phyloP scores from a whole-genome alignment of 2,888 invertebrate species.

The Reticulitermes lucifugus region DNA sequence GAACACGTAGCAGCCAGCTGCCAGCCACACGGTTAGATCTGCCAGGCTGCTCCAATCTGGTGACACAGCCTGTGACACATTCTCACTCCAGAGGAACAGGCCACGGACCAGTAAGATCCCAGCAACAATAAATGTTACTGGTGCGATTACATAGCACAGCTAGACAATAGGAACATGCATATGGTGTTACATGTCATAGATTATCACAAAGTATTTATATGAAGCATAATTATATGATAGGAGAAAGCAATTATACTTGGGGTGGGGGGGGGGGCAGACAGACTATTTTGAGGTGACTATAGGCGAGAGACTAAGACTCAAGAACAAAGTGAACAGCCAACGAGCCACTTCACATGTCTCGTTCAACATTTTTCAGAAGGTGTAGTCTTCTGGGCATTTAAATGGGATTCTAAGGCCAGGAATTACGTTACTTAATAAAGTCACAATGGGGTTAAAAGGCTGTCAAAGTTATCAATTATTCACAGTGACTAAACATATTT shows the following conservation, averaged over 20 bases:
- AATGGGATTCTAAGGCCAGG: too few relatives aligned
- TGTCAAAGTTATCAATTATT: too few relatives aligned
- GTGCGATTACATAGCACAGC: constrained; percentile 34
- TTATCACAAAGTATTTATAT: background rate
- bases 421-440: too few relatives aligned
- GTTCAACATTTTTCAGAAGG: too few relatives aligned
- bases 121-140: constrained; percentile 19
- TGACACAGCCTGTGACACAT: background rate
- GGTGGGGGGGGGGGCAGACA: too few relatives aligned
- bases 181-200: background rate
- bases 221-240: background rate
- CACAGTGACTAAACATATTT: too few relatives aligned
- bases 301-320: too few relatives aligned
- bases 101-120: constrained; percentile 11
- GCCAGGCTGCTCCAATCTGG: constrained; percentile 14
- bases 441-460: too few relatives aligned
- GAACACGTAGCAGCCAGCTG: constrained; percentile 37
- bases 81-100: constrained; percentile 10
- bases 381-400: too few relatives aligned
- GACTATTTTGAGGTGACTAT: too few relatives aligned
- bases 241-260: background rate
- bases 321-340: too few relatives aligned
- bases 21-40: constrained; percentile 30
- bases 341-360: too few relatives aligned
- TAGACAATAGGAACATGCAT: background rate